Evolutionary conservation across 2,888 invertebrate species (phyloP), one percentile per base, ranked within the genome.

Genomic region (Hirudinaria manillensis): DNA sequence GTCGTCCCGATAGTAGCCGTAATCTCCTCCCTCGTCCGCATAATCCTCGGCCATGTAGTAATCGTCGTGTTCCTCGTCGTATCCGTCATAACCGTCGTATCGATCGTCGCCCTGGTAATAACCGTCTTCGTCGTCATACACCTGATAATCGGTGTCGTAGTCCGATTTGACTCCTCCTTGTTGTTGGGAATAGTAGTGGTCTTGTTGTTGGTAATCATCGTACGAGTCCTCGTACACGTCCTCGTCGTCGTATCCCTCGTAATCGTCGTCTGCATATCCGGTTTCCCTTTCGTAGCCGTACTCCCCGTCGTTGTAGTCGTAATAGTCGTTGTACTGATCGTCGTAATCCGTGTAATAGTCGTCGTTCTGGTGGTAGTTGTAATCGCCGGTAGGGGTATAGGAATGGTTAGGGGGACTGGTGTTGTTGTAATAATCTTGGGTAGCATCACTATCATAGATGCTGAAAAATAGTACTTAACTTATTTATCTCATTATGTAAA

Each of bases 321-420:
- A 51, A 21, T 72, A 68, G 24, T 61, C 77, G 19, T 65, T 27
- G 45, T 74, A 72, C 32, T 79, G 72, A 56, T 77, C 74, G 65
- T 65, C 72, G 68, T 76, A 76, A 32, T 75, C 74, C 4, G 55
- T 56, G 19, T 70, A 51, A 55, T 74, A 75, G 0, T 55, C 72
- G 27, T 32, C 66, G 27, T 27, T n/a, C 56, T 36, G 27, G 70
- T 56, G 27, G 29, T 68, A 76, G 34, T 38, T n/a, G 55, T 53
- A 32, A 13, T 77, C 76, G 19, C 70, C 76, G 16, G 78, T 79
- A 3, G 79, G 77, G 45, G 79, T 79, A 75, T 78, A 79, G 34
- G 78, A 78, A 38, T 79, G 78, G 76, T 79, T 79, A 7, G 78
- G 78, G 24, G 77, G 78, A 66, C 79, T 79, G 29, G 79, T 70